Evolutionary conservation across 1,140 invertebrate genomes (phyloP), one percentile per base, ranked within the genome.

Genomic region (Phocides pigmalion): DNA sequence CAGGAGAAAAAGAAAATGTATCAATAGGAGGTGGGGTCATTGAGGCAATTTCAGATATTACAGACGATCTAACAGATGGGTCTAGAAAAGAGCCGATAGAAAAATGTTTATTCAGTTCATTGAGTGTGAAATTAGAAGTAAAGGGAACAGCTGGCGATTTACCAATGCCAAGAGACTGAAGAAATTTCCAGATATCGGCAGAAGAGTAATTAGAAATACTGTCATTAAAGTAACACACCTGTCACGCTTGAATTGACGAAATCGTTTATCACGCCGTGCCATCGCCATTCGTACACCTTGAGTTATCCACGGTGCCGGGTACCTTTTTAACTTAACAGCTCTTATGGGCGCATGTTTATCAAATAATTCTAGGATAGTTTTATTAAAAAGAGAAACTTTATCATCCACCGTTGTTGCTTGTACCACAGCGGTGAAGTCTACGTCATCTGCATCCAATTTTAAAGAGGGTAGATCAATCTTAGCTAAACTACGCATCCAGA

Each of bases 161-260:
- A 39, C 51, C 51, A 4, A 54, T 20, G 17, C 35, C 51, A 12
- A 54, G 12, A 1, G 54, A n/a, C 2, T 46, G 9, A 0, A 58
- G 25, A 32, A 58, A 58, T n/a, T 58, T 58, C 54, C 54, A 58
- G 9, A 46, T 25, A 3, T 44, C 20, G 11, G 54, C 19, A 1
- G 54, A 32, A 4, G 54, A 58, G 3, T 39, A 28, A 12, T n/a
- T 0, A 6, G 41, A 58, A 12, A 58, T n/a, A 17, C n/a, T 28
- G 0, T 46, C 41, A 5, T 28, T n/a, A 12, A 58, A 9, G 15
- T 58, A 58, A 32, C 15, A 35, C 42, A 22, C 22, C 54, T 32
- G 16, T 46, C 16, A 6, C 42, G 42, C 16, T 46, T 59, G 16
- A 59, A 59, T n/a, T 11, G 2, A 1, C 41, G 19, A 35, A 59